Evolutionary conservation across 2,888 invertebrate species (phyloP).

Genomic region (Torymus aiolomorphi): DNA sequence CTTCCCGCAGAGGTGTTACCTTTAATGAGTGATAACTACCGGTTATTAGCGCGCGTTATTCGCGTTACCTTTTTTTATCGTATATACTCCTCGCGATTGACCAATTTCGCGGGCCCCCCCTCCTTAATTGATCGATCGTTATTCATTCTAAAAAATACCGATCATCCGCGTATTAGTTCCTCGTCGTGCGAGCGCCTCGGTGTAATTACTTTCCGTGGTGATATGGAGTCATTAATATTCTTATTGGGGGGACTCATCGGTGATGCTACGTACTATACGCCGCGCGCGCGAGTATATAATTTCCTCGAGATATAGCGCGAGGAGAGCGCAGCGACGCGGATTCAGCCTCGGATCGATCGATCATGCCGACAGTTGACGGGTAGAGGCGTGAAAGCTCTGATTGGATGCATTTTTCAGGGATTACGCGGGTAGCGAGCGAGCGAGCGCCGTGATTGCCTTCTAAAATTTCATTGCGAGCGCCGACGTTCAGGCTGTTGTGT

Average conservation of each 20-base stretch:
- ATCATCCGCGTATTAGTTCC: conserved; percentile 33
- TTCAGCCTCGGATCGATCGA: conserved; percentile 59
- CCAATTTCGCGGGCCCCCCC: conserved; percentile 44
- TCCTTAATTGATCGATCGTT: conserved; percentile 67
- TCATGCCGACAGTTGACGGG: conserved; percentile 54
- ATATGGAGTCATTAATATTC: conserved; percentile 67
- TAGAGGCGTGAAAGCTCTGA: conserved; percentile 58
- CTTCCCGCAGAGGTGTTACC: conserved; percentile 26
- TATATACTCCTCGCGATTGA: conserved; percentile 37
- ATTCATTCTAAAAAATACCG: conserved; percentile 62
- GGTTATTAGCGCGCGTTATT: conserved; percentile 43
- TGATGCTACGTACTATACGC: neutral
- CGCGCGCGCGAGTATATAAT: conserved; percentile 26
- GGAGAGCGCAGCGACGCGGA: conserved; percentile 3
- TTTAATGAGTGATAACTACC: conserved; percentile 50
- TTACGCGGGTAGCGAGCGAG: conserved; percentile 4
- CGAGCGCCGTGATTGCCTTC: conserved; percentile 40
- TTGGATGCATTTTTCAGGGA: conserved; percentile 57
- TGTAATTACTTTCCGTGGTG: conserved; percentile 65
- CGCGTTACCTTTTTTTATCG: neutral
- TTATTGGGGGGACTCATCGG: conserved; percentile 54
- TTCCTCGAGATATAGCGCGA: conserved; percentile 38
- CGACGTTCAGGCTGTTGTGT: no score
- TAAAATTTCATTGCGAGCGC: conserved; percentile 45
- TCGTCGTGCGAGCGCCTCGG: conserved; percentile 53